These are phyloP conservation scores for Novumbra hubbsi DNA, from an alignment of 2,797 vertebrate species.

Conservation along the genomic window DNA sequence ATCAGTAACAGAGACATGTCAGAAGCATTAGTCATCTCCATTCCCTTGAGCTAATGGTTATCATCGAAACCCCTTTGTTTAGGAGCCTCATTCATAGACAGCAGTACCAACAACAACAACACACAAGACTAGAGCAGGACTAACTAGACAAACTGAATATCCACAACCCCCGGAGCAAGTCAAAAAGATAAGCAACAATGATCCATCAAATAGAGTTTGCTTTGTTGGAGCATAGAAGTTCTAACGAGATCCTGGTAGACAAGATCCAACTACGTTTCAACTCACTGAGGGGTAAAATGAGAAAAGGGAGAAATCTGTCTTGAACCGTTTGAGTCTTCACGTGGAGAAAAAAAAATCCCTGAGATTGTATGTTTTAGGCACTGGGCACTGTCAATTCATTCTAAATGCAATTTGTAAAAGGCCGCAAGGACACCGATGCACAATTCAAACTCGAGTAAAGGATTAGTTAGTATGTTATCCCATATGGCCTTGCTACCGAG, in stretches of 20 bases:
- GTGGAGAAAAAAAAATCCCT: too few species aligned
- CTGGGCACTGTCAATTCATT: too few species aligned
- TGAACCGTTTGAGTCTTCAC: too few species aligned
- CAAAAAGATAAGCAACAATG: background rate
- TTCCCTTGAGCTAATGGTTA: slow-evolving; percentile 3
- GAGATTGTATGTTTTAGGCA: too few species aligned
- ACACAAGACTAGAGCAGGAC: background rate
- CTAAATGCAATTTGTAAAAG: too few species aligned
- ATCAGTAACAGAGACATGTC: background rate
- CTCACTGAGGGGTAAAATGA: too few species aligned
- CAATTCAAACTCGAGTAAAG: background rate
- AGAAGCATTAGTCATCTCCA: slow-evolving; percentile 10
- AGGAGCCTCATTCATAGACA: background rate
- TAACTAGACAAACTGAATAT: background rate
- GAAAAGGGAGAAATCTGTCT: too few species aligned
- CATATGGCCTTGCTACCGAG: background rate
- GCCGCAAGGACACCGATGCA: background rate
- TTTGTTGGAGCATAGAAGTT: background rate
- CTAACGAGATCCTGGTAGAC: too few species aligned
- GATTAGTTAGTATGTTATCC: background rate
- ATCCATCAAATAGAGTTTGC: background rate
- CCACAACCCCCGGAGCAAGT: background rate
- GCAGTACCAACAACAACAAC: background rate
- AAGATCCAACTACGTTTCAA: too few species aligned
- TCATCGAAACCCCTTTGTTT: background rate